Evolutionary conservation across 2,113 vertebrate genomes (phyloP).

Genomic region (Polyodon spathula): DNA sequence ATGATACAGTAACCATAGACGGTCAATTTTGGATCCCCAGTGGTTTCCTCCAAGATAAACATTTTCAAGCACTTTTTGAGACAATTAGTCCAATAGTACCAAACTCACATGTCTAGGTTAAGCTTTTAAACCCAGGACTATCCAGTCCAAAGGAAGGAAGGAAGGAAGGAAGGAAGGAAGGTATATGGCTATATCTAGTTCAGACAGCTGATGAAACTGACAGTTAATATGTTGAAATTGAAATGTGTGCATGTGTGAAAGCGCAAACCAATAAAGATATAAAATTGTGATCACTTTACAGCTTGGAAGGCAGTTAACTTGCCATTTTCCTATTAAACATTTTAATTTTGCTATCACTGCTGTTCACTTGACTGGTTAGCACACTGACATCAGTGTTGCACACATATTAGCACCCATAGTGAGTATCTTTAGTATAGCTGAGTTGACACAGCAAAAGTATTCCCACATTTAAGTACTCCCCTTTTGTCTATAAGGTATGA

Average conservation of each 20-base stretch:
- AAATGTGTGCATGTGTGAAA: conserved; percentile 14
- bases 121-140: too few species aligned
- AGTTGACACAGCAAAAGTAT: too few species aligned
- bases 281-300: conserved; percentile 15
- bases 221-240: conserved; percentile 17
- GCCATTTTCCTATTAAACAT: conserved; percentile 14
- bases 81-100: too few species aligned
- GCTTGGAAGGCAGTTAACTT: conserved; percentile 17
- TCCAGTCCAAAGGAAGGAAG: too few species aligned
- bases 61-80: too few species aligned
- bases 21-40: not conserved
- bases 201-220: conserved; percentile 10
- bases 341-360: conserved; percentile 14
- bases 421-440: not conserved
- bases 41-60: not conserved
- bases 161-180: too few species aligned
- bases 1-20: too few species aligned
- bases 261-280: conserved; percentile 17
- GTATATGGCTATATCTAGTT: not conserved
- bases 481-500: too few species aligned
- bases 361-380: conserved; percentile 16
- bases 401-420: not conserved
- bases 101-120: too few species aligned
- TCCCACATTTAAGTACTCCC: too few species aligned
- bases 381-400: conserved; percentile 3